These are phyloP conservation scores for Ictalurus furcatus DNA, from an alignment of 2,113 vertebrate species.

Conservation along the genomic window DNA sequence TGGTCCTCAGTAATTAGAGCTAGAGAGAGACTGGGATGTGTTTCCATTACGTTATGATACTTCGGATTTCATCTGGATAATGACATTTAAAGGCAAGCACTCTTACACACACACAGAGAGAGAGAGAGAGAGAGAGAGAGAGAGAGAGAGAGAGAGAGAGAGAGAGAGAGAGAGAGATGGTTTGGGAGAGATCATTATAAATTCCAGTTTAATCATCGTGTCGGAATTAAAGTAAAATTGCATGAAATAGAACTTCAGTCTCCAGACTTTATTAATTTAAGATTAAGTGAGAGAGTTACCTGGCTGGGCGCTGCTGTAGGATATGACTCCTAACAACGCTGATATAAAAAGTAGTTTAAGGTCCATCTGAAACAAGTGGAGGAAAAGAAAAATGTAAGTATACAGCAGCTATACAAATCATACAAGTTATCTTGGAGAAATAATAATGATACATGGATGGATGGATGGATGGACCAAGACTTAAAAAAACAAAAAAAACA, in stretches of 20 bases:
- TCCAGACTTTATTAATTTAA: not conserved
- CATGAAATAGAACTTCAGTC: not conserved
- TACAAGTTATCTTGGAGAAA: not conserved
- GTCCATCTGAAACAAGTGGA: conserved; percentile 71
- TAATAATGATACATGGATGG: not conserved
- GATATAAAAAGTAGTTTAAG: conserved; percentile 70
- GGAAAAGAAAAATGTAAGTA: conserved; percentile 33
- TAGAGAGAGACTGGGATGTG: conserved; percentile 53
- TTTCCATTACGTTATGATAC: conserved; percentile 57
- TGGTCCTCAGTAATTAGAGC: conserved; percentile 54
- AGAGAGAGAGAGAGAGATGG: not conserved
- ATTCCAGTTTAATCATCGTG: conserved; percentile 5
- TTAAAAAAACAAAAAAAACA: not conserved
- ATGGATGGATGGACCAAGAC: not conserved
- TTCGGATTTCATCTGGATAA: conserved; percentile 36
- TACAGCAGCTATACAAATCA: not conserved
- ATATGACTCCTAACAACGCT: conserved; percentile 62
- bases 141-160: not conserved
- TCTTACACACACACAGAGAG: not conserved
- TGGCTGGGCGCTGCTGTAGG: conserved; percentile 66
- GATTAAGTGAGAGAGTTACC: conserved; percentile 57
- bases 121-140: not conserved
- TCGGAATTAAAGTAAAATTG: not conserved
- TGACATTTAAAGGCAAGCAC: conserved; percentile 49
- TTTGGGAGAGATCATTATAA: not conserved